A percentile compares a stretch with the other conserved stretches of the same genome.
phyloP scores from a whole-genome alignment of 30 jellyfish, hydroid and myxozoan species.

The Aurelia aurita complex sp. Pacific region DNA sequence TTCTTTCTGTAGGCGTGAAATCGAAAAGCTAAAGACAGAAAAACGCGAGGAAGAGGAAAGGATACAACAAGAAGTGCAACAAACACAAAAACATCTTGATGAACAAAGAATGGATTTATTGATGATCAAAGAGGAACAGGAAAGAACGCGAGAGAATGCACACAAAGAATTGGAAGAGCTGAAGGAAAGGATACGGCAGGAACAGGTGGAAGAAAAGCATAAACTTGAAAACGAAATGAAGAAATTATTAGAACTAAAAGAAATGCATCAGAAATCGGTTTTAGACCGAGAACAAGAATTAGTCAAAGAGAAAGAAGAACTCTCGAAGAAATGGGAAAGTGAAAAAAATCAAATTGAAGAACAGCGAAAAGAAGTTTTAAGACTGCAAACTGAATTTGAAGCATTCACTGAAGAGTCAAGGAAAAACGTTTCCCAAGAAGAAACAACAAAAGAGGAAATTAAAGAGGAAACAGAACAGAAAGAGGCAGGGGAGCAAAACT shows the following conservation, averaged over 20 bases:
- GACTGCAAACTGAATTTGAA: slow-evolving; percentile 84
- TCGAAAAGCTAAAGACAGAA: slow-evolving; percentile 73
- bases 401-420: slow-evolving; percentile 37
- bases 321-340: slow-evolving; percentile 69
- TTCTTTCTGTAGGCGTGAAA: slow-evolving; percentile 52
- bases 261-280: slow-evolving; percentile 74
- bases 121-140: slow-evolving; percentile 82
- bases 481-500: slow-evolving; percentile 3
- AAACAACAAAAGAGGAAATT: slow-evolving; percentile 1
- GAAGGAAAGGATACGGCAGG: slow-evolving; percentile 79
- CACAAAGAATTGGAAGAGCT: slow-evolving; percentile 73
- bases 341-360: slow-evolving; percentile 76
- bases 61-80: slow-evolving; percentile 62
- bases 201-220: slow-evolving; percentile 73
- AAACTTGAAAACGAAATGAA: slow-evolving; percentile 85
- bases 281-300: slow-evolving; percentile 67
- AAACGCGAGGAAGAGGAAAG: slow-evolving; percentile 75
- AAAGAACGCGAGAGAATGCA: slow-evolving; percentile 74
- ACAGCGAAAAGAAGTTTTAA: slow-evolving; percentile 78
- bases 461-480: slow-evolving; percentile 12
- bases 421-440: slow-evolving; percentile 34
- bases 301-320: slow-evolving; percentile 80
- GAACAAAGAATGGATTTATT: slow-evolving; percentile 63
- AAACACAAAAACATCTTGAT: slow-evolving; percentile 79
- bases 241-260: slow-evolving; percentile 64